Percentiles rank a stretch among this genome's conserved stretches.
Evolutionary conservation across 2,797 vertebrate species (phyloP).

Genomic region (Galago senegalensis): DNA sequence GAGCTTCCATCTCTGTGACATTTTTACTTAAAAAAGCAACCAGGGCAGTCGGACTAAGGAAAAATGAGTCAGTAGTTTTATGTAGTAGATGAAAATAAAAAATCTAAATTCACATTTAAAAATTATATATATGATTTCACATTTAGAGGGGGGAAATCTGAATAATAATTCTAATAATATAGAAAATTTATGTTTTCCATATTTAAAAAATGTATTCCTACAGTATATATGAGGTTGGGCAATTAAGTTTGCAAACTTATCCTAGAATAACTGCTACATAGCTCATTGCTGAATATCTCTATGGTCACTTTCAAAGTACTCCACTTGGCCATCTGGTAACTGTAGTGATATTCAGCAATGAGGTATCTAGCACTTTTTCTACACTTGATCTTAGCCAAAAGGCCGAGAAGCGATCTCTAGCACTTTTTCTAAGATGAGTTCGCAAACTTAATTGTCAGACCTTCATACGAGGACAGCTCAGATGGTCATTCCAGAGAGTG

Average conservation of each 20-base stretch:
- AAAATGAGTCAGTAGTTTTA: not conserved
- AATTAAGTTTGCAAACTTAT: too few relatives aligned
- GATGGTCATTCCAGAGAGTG: too few relatives aligned
- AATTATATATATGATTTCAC: not conserved
- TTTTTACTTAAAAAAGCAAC: not conserved
- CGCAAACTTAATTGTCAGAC: too few relatives aligned
- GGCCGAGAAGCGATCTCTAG: too few relatives aligned
- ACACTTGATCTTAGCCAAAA: too few relatives aligned
- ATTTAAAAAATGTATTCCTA: not conserved
- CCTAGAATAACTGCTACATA: not conserved
- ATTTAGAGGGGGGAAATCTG: not conserved
- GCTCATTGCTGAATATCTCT: too few relatives aligned
- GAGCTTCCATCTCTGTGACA: not conserved
- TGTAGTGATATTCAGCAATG: too few relatives aligned
- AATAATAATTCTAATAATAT: not conserved
- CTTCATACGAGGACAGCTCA: too few relatives aligned
- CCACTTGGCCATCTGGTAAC: too few relatives aligned
- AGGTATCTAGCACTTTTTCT: too few relatives aligned
- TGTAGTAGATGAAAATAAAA: not conserved
- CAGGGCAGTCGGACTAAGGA: not conserved
- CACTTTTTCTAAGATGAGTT: too few relatives aligned
- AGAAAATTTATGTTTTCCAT: not conserved
- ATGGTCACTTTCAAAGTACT: too few relatives aligned
- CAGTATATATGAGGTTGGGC: not conserved
- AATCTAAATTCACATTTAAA: conserved; percentile 18